Base-by-base conservation (phyloP, 1,140 invertebrate species). In the Drosophila nigromelanica region DNA sequence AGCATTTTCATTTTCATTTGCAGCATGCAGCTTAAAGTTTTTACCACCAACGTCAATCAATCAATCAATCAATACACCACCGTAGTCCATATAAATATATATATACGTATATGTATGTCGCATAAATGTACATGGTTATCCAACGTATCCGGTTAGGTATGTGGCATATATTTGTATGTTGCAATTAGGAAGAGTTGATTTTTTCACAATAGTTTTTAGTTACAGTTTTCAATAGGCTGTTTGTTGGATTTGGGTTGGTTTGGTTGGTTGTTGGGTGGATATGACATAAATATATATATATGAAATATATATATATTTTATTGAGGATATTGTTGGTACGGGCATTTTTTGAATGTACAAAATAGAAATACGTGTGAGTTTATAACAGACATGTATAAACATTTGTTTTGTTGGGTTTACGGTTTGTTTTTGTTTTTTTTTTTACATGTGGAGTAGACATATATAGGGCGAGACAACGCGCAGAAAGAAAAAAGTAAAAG, bases 401-500 rank as follows among this genome's bases (percentile, higher is more conserved):
- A 54, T 60, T 60, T 55, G 30, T 66, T 66, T 52, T 55, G 40
- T 70, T 54, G 59, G 66, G 35, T 33, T 60, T 59, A 24, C 15
- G 48, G 47, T 47, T 27, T 51, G 30, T 52, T 47, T 62, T 62
- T 58, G 63, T 72, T 39, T 35, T 69, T 63, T 63, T 71, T 58
- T 60, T 66, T 68, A 54, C 33, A 37, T 67, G 68, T 78, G 76
- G 76, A 71, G 81, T 80, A 85, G 81, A 85, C 73, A 86, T 78
- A 86, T 76, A 87, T 78, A 61, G 59, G 59, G 37, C 47, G 54
- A 51, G 48, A 64, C 78, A 78, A 82, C 71, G 80, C 80, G 83
- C 67, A 77, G 85, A 83, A 89, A 87, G 83, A 78, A 86, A 83
- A 80, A 74, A 62, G 76, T 79, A 89, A 87, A 87, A 86, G 76